These are phyloP conservation scores for Saccostrea cuccullata DNA, from an alignment of 1,140 invertebrate species.

Conservation along the genomic window DNA sequence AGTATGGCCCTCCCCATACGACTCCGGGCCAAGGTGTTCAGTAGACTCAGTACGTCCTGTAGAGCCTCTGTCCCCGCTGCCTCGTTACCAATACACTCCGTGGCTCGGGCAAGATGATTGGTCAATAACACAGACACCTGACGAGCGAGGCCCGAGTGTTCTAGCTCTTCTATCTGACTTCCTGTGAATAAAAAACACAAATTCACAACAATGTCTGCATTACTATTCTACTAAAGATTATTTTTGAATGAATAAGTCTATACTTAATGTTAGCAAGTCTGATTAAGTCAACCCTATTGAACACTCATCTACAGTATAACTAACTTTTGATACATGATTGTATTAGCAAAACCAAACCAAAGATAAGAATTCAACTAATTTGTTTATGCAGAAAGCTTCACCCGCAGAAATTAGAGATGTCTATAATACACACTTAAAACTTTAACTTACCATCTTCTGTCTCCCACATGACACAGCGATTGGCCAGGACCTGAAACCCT, in stretches of 20 bases:
- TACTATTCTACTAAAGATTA: no score
- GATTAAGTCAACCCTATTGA: background rate
- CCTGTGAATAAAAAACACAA: constrained; percentile 53
- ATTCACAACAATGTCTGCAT: no score
- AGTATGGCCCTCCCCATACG: constrained; percentile 78
- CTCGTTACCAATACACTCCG: constrained; percentile 75
- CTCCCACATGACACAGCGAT: constrained; percentile 78
- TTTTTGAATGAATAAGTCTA: background rate
- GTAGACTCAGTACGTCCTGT: constrained; percentile 77
- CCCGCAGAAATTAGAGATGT: no score
- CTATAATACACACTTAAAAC: background rate
- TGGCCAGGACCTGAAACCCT: constrained; percentile 78
- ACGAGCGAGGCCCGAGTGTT: constrained; percentile 76
- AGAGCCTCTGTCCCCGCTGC: constrained; percentile 76
- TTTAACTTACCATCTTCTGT: constrained; percentile 73
- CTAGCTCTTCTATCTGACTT: constrained; percentile 70
- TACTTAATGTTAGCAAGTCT: background rate
- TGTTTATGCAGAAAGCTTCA: background rate
- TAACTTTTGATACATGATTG: background rate
- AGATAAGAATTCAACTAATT: background rate
- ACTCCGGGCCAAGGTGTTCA: constrained; percentile 77
- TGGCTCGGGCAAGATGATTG: constrained; percentile 77
- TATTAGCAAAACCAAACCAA: background rate
- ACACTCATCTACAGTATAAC: background rate
- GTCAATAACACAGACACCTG: constrained; percentile 78